A percentile compares a stretch with the other conserved stretches of the same genome.
phyloP scores from a whole-genome alignment of 53 echinoderm and acorn worm genomes.

The Mesocentrotus franciscanus region DNA sequence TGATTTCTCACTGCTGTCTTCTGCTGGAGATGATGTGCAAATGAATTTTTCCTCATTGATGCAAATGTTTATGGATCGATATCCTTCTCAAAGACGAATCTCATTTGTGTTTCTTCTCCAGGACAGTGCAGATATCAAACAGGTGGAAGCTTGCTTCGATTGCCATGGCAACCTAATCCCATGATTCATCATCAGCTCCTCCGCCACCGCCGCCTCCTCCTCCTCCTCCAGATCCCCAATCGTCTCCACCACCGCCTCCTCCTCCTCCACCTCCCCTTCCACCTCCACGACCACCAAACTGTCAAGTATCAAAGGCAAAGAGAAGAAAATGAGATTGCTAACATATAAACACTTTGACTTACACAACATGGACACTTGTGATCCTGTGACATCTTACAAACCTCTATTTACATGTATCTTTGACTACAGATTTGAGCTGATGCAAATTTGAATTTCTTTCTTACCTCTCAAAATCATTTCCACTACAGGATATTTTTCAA shows the following conservation, averaged over 20 bases:
- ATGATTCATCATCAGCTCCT: slow-evolving; percentile 78
- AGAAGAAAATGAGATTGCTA: not conserved
- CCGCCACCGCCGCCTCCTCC: slow-evolving; percentile 60
- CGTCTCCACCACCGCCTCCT: slow-evolving; percentile 70
- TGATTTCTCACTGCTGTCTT: not conserved
- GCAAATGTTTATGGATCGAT: not conserved
- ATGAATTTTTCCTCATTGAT: not conserved
- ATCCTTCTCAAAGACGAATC: not conserved
- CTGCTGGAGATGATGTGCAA: not conserved
- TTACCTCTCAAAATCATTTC: too few relatives aligned
- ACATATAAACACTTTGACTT: not conserved
- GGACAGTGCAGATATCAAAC: not conserved
- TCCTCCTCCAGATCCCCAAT: slow-evolving; percentile 71
- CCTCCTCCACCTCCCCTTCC: slow-evolving; percentile 69
- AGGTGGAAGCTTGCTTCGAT: not conserved
- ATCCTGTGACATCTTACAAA: not conserved
- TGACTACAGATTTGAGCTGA: too few relatives aligned
- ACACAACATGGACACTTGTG: not conserved
- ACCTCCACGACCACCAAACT: slow-evolving; percentile 72
- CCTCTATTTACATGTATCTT: not conserved
- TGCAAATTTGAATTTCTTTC: too few relatives aligned
- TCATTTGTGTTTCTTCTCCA: not conserved
- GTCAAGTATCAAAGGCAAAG: not conserved
- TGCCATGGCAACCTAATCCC: slow-evolving; percentile 71
- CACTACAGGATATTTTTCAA: too few relatives aligned